A percentile compares a stretch with the other conserved stretches of the same genome.
phyloP scores from a whole-genome alignment of 2,888 invertebrate genomes.

The Auanema freiburgensis region DNA sequence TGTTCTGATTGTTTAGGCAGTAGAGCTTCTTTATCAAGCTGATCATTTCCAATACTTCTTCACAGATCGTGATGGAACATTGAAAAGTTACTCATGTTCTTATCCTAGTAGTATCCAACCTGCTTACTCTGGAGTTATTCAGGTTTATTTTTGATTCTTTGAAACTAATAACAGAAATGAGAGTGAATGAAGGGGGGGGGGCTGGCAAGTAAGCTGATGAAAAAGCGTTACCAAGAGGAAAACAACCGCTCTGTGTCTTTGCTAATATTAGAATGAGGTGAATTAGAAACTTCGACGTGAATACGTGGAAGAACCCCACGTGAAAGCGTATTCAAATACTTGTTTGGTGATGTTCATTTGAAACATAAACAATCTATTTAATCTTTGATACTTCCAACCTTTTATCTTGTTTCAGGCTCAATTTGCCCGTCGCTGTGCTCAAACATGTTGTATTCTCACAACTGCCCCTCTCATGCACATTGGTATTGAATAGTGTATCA shows the following conservation, averaged over 20 bases:
- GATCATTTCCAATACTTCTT: conserved; percentile 64
- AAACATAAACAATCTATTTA: too few species aligned
- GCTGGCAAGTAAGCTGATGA: too few species aligned
- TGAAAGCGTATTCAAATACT: too few species aligned
- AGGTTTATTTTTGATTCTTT: conserved; percentile 30
- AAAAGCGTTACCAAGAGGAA: too few species aligned
- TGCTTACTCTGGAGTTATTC: conserved; percentile 64
- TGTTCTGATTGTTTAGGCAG: conserved; percentile 28
- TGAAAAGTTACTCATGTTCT: conserved; percentile 63
- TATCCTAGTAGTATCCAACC: conserved; percentile 63
- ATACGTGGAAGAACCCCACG: too few species aligned
- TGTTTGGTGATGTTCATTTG: too few species aligned
- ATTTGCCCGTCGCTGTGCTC: conserved; percentile 63
- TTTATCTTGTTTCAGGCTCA: conserved; percentile 42
- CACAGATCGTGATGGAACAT: conserved; percentile 62
- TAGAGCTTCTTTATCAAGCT: conserved; percentile 54
- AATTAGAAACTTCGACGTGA: too few species aligned
- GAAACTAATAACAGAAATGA: too few species aligned
- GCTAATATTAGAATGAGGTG: too few species aligned
- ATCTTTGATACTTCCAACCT: too few species aligned
- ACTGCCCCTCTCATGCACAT: conserved; percentile 63
- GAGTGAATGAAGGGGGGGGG: too few species aligned
- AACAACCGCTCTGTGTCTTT: too few species aligned
- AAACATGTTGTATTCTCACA: conserved; percentile 62
- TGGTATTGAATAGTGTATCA: conserved; percentile 38